Evolutionary conservation across 2,888 invertebrate genomes (phyloP).

Genomic region (Caenorhabditis sp.): DNA sequence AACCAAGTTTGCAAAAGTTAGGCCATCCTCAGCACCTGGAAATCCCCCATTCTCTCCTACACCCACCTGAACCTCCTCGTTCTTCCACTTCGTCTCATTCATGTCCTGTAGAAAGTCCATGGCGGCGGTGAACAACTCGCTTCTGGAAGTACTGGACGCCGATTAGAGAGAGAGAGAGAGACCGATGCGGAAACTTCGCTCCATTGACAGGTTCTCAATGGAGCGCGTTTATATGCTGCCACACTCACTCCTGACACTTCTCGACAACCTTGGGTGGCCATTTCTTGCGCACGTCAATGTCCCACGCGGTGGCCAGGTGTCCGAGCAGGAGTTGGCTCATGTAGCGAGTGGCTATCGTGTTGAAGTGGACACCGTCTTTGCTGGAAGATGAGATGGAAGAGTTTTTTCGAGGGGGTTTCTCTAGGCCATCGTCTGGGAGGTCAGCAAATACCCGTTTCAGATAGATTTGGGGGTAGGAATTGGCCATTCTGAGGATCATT

Average conservation of each 20-base stretch:
- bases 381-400: slow-evolving; percentile 56
- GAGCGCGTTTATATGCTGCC: not conserved
- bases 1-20: no score
- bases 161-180: no score
- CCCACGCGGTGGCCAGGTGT: slow-evolving; percentile 40
- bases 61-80: slow-evolving; percentile 24
- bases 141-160: not conserved
- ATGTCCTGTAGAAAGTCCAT: slow-evolving; percentile 18
- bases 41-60: no score
- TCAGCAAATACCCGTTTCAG: no score
- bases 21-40: no score
- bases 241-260: slow-evolving; percentile 3
- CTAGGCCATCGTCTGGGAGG: no score
- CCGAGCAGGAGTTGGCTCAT: slow-evolving; percentile 70
- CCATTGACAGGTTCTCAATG: not conserved
- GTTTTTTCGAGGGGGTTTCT: not conserved
- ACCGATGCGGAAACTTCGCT: no score
- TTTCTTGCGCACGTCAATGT: not conserved
- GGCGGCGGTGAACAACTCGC: not conserved
- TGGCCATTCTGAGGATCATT: no score
- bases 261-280: not conserved
- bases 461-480: no score
- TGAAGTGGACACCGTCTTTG: slow-evolving; percentile 70
- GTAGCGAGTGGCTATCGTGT: slow-evolving; percentile 52
- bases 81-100: slow-evolving; percentile 23